Evolutionary conservation across 2,888 invertebrate species (phyloP), one percentile per base, ranked within the genome.

Genomic region (Dasypolia templi): DNA sequence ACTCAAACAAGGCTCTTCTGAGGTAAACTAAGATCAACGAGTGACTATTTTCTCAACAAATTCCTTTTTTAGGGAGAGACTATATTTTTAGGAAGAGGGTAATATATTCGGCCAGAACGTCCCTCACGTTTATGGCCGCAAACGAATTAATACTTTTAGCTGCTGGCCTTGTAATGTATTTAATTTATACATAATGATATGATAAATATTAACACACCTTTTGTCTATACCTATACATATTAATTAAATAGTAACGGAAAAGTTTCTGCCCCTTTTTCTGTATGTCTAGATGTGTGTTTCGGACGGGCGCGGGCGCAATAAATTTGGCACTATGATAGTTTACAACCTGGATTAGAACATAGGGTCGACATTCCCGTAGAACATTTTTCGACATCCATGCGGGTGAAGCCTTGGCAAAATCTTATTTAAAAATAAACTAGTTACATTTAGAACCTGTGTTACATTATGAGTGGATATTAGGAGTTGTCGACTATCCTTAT

Each of bases 121-220:
- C 22, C 11, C 17, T 29, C 11, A n/a, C n/a, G n/a, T n/a, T n/a
- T 29, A n/a, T 61, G n/a, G 26, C 6, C 2, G 17, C 14, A n/a
- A 68, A 35, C 3, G 35, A 63, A 46, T 63, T 68, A 22, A 46
- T 68, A 35, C 26, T 68, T 22, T 26, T 14, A 35, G 19, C 35
- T 26, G 7, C 19, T 26, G 9, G 19, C 35, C 26, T 44, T 63
- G 5, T 35, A 17, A 1, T 32, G 26, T 44, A n/a, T 6, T 35
- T 35, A 19, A 26, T 26, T 65, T 35, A n/a, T n/a, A n/a, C n/a
- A n/a, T n/a, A n/a, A n/a, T n/a, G n/a, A n/a, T n/a, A n/a, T n/a
- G n/a, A n/a, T n/a, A n/a, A 29, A 7, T 58, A 22, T 63, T 46
- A 22, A 22, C 62, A 22, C 14, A 46, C 12, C 0, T 4, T 26